A percentile compares a stretch with the other conserved stretches of the same genome.
Evolutionary conservation across 2,797 vertebrate genomes (phyloP).

Genomic region (Crocodylus rhombifer): DNA sequence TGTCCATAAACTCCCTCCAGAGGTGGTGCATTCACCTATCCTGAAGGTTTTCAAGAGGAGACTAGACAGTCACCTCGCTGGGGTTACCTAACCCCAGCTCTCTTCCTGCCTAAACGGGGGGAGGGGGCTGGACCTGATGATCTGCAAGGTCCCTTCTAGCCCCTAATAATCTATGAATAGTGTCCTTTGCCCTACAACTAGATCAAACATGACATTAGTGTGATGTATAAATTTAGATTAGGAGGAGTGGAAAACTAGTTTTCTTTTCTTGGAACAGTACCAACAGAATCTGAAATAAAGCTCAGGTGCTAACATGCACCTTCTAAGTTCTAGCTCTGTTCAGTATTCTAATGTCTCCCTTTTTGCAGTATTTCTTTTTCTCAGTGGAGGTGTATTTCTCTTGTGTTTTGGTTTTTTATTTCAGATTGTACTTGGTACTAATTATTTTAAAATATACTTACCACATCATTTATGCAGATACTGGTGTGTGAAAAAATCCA

Average conservation of each 20-base stretch:
- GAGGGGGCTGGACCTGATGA: no score
- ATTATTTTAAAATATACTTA: neutral
- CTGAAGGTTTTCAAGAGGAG: no score
- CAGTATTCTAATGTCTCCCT: neutral
- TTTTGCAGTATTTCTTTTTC: neutral
- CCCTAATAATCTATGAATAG: no score
- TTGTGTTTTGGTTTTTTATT: no score
- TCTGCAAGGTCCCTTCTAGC: neutral
- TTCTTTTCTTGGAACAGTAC: neutral
- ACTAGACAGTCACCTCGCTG: no score
- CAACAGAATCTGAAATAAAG: neutral
- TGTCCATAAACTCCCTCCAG: no score
- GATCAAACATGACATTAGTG: neutral
- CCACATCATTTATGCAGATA: neutral
- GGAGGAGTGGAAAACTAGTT: no score
- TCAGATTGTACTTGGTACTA: neutral
- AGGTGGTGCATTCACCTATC: no score
- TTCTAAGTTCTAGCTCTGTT: neutral
- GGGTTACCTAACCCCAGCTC: no score
- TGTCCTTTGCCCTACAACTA: neutral
- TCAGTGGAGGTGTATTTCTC: neutral
- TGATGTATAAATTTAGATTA: neutral
- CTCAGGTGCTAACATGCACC: neutral
- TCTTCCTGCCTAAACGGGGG: no score
- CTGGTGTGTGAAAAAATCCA: neutral